A percentile compares a stretch with the other conserved stretches of the same genome.
These are phyloP conservation scores for Megalonaias nervosa DNA, from an alignment of 1,140 invertebrate species.

Conservation along the genomic window DNA sequence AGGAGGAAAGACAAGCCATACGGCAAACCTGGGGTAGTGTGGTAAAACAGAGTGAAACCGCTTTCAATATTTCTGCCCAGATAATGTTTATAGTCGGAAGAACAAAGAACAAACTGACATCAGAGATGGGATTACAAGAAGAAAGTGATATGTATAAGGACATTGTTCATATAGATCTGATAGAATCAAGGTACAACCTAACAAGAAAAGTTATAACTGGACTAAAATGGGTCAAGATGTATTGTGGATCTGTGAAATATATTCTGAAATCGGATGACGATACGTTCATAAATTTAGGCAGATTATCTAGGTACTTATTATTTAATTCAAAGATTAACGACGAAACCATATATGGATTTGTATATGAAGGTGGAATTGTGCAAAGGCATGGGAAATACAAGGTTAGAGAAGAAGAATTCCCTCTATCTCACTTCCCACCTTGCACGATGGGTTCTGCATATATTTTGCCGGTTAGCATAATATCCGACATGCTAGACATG, in stretches of 20 bases:
- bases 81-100: neutral
- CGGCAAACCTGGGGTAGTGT: too few species aligned
- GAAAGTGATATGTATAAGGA: neutral
- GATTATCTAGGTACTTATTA: neutral
- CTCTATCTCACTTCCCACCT: neutral
- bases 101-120: too few species aligned
- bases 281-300: neutral
- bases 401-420: neutral
- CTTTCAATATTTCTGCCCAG: too few species aligned
- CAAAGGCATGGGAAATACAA: too few species aligned
- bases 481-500: neutral
- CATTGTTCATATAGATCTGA: constrained; percentile 2
- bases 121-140: neutral
- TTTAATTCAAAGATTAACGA: neutral
- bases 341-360: neutral
- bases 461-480: neutral
- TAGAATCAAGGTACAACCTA: constrained; percentile 2
- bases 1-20: too few species aligned
- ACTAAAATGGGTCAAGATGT: neutral
- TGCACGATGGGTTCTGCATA: neutral
- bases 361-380: neutral
- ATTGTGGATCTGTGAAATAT: neutral
- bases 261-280: constrained; percentile 5
- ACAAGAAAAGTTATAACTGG: constrained; percentile 2
- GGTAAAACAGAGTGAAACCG: too few species aligned